Evolutionary conservation across 2,888 invertebrate species (phyloP), one percentile per base, ranked within the genome.

Genomic region (Acrobeloides nanus): DNA sequence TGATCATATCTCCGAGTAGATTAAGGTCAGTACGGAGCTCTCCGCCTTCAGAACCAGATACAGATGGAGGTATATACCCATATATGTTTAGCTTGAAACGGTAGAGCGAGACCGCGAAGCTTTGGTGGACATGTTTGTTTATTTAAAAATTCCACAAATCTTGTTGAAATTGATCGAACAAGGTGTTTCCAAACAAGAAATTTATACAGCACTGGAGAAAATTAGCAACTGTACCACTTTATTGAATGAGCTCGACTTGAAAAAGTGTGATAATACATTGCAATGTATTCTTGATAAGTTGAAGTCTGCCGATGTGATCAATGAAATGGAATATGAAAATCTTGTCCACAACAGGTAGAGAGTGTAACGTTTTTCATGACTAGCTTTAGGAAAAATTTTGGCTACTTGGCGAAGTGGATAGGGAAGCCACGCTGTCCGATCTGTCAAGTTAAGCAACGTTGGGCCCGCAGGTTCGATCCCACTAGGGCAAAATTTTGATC

Each of bases 61-160:
- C n/a, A n/a, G n/a, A n/a, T n/a, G n/a, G n/a, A n/a, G n/a, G n/a
- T n/a, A n/a, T n/a, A n/a, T n/a, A n/a, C n/a, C n/a, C n/a, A n/a
- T n/a, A n/a, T 21, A 15, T 33, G 31, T 48, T 21, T 3, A 49
- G 50, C 18, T 52, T 12, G 50, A 46, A 32, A 46, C 46, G 18
- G 42, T 31, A 5, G 48, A 53, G 21, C 40, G 34, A 4, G 47
- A 54, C 12, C 42, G 52, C 6, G 48, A 53, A 31, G 39, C 51
- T 2, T 23, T 51, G 25, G 51, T 45, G 7, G 53, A 53, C 6
- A 37, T 56, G 29, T 53, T 53, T 31, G 49, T 55, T 4, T 56
- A 48, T 38, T 27, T 50, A 21, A 51, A 52, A 40, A 6, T 50
- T 25, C 50, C 50, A 5, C 40, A 52, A 24, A 38, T 24, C 17